phyloP scores from a whole-genome alignment of 2,797 vertebrate genomes.

The Ctenopoma multispine region DNA sequence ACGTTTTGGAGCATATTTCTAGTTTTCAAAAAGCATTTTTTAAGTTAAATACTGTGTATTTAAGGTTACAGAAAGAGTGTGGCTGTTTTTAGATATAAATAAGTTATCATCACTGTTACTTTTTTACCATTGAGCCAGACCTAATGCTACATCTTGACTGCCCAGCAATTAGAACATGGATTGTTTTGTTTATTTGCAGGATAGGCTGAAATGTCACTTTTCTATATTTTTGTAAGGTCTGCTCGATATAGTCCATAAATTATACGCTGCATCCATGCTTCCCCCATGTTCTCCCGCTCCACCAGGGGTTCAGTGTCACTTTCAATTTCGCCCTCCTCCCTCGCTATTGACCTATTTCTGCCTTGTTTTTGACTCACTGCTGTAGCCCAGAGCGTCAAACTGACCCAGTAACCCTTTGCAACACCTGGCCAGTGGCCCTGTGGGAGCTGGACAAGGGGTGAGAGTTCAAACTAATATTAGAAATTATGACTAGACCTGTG shows the following conservation, averaged over 20 bases:
- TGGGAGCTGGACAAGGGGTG: constrained; percentile 37
- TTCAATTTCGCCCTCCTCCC: constrained; percentile 57
- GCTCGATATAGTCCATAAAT: constrained; percentile 34
- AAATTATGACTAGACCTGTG: constrained; percentile 5
- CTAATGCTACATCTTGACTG: not conserved
- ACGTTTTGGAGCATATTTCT: no score
- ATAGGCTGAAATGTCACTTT: constrained; percentile 2
- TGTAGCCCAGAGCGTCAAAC: constrained; percentile 35
- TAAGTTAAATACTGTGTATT: no score
- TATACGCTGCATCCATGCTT: constrained; percentile 32
- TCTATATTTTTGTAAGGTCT: constrained; percentile 6
- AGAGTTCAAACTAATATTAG: constrained; percentile 59
- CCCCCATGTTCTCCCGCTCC: constrained; percentile 15
- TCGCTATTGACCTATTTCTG: constrained; percentile 69
- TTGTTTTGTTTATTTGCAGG: not conserved
- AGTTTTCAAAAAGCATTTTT: no score
- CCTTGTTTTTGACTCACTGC: constrained; percentile 43
- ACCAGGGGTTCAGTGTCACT: constrained; percentile 51
- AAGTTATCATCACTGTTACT: no score
- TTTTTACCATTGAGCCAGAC: not conserved
- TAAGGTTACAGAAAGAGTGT: no score
- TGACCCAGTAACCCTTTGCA: constrained; percentile 65
- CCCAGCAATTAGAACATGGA: not conserved
- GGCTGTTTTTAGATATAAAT: no score
- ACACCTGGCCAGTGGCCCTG: constrained; percentile 58